Evolutionary conservation across 2,888 invertebrate genomes (phyloP).

Genomic region (Dioctria linearis): DNA sequence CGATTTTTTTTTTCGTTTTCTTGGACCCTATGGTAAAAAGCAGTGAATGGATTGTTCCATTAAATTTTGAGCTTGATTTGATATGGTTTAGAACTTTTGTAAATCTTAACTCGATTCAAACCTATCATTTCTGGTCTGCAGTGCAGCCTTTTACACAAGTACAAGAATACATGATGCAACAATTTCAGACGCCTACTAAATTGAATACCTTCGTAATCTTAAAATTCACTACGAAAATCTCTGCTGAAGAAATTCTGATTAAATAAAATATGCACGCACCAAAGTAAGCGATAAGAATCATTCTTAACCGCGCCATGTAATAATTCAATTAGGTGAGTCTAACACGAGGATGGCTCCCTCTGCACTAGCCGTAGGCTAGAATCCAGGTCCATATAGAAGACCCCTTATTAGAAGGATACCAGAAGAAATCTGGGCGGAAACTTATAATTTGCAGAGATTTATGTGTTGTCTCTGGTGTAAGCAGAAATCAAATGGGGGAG

Average conservation of each 20-base stretch:
- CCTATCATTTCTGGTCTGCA: neutral
- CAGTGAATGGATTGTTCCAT: neutral
- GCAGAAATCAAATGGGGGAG: neutral
- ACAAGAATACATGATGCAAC: too few relatives aligned
- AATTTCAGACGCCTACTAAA: constrained; percentile 11
- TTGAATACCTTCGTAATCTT: constrained; percentile 1
- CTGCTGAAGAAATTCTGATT: constrained; percentile 20
- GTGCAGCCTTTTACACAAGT: neutral
- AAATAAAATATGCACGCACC: constrained; percentile 40
- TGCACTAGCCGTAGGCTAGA: constrained; percentile 17
- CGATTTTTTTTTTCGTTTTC: constrained; percentile 13
- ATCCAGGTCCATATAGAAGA: neutral
- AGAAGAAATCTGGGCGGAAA: constrained; percentile 11
- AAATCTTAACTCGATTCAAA: too few relatives aligned
- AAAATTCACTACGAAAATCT: constrained; percentile 9
- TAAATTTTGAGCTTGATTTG: too few relatives aligned
- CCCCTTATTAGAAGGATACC: neutral
- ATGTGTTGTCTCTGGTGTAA: constrained; percentile 11
- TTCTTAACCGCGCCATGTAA: constrained; percentile 14
- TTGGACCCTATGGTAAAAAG: neutral
- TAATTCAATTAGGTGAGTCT: constrained; percentile 43
- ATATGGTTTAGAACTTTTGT: too few relatives aligned
- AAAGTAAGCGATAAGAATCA: constrained; percentile 22
- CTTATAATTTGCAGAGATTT: constrained; percentile 43
- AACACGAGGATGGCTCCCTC: constrained; percentile 9